Percentiles rank a stretch among this genome's conserved stretches.
Evolutionary conservation across 35 echinoderm and acorn worm genomes (phyloP).

Genomic region (Amphiura filiformis): DNA sequence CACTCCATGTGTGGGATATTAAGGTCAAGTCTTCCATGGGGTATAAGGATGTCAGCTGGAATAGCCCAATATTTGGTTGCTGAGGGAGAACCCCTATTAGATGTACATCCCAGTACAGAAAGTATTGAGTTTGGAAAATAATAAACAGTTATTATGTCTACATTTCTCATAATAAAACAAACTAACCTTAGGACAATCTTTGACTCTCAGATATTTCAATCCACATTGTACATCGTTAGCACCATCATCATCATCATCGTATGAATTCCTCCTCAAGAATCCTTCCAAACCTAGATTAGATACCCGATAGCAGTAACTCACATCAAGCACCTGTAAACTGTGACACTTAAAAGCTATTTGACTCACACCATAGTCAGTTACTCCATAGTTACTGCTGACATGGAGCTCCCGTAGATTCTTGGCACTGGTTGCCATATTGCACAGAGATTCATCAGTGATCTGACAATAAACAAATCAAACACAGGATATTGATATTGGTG

Average conservation of each 20-base stretch:
- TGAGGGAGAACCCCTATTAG: neutral
- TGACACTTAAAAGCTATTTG: constrained; percentile 76
- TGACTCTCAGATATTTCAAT: constrained; percentile 82
- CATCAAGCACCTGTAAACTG: constrained; percentile 57
- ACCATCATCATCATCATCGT: neutral
- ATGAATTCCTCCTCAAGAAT: constrained; percentile 39
- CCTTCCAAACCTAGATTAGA: constrained; percentile 65
- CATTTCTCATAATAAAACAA: neutral
- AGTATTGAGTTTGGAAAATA: neutral
- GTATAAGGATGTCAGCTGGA: neutral
- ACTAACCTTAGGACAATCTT: constrained; percentile 81
- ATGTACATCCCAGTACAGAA: neutral
- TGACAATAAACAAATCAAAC: no score
- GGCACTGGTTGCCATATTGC: constrained; percentile 55
- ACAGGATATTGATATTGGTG: no score
- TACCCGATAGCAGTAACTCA: constrained; percentile 88
- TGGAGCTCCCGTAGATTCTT: constrained; percentile 63
- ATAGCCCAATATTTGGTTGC: neutral
- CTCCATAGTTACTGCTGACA: constrained; percentile 88
- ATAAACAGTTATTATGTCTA: neutral
- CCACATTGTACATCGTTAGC: no score
- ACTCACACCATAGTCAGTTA: constrained; percentile 86
- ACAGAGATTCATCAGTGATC: constrained; percentile 76
- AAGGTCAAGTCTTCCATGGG: no score
- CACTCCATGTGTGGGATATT: no score